phyloP scores from a whole-genome alignment of 2,797 vertebrate species.

The Crax fasciolata region DNA sequence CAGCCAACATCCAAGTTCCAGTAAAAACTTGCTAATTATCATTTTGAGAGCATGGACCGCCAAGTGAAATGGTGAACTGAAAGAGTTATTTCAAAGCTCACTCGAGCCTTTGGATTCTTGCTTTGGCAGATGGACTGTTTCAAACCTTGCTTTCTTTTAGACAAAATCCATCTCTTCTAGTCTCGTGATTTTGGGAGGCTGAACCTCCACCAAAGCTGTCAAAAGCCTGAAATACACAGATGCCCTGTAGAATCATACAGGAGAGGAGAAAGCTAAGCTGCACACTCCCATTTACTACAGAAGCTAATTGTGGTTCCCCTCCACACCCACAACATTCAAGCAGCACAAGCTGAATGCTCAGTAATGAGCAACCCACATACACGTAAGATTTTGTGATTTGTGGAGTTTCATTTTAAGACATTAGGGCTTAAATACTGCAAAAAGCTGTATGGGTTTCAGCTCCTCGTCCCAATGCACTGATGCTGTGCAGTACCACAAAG shows the following conservation, averaged over 20 bases:
- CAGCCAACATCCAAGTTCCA: neutral
- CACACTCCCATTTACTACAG: fast-evolving
- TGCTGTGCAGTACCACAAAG: fast-evolving
- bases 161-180: fast-evolving
- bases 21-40: too few species aligned
- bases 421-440: neutral
- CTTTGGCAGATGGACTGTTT: neutral
- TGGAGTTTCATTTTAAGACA: fast-evolving
- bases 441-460: fast-evolving
- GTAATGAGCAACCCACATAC: fast-evolving
- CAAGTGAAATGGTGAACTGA: neutral
- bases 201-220: neutral
- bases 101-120: neutral
- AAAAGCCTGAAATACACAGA: neutral
- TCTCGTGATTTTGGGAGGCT: fast-evolving
- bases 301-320: fast-evolving
- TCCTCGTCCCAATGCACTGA: fast-evolving
- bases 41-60: neutral
- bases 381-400: fast-evolving
- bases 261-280: neutral
- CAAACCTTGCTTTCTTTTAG: fast-evolving
- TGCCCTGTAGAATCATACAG: fast-evolving
- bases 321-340: fast-evolving
- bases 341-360: fast-evolving
- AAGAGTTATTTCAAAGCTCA: neutral